Percentiles rank a stretch among this genome's conserved stretches.
Evolutionary conservation across 2,888 invertebrate species (phyloP).

Genomic region (Thalpophila matura): DNA sequence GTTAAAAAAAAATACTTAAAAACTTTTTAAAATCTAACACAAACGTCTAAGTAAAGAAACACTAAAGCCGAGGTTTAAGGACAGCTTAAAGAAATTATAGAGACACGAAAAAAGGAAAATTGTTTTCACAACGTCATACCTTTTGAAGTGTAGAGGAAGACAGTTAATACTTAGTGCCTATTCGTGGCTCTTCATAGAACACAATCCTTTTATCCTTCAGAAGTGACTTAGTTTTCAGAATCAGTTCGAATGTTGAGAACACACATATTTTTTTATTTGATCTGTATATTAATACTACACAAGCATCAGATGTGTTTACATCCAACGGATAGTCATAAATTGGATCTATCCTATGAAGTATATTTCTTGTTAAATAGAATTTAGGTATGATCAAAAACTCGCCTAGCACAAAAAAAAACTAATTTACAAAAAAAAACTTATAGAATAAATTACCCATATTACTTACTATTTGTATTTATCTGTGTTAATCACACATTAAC

Average conservation of each 20-base stretch:
- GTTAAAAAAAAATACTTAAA: slow-evolving; percentile 25
- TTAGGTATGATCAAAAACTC: too few species aligned
- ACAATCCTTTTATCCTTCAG: slow-evolving; percentile 46
- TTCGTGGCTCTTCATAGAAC: slow-evolving; percentile 50
- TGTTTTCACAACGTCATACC: slow-evolving; percentile 50
- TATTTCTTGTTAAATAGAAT: too few species aligned
- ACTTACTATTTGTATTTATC: background rate
- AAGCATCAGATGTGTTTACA: background rate
- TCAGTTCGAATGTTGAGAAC: slow-evolving; percentile 12
- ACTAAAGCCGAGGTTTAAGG: slow-evolving; percentile 23
- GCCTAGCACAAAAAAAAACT: too few species aligned
- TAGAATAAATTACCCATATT: background rate
- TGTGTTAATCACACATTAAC: slow-evolving; percentile 43
- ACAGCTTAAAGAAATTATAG: slow-evolving; percentile 43
- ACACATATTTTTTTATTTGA: slow-evolving; percentile 27
- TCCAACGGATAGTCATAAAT: background rate
- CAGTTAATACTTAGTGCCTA: slow-evolving; percentile 50
- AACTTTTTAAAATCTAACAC: slow-evolving; percentile 30
- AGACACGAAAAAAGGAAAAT: slow-evolving; percentile 39
- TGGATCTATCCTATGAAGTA: background rate
- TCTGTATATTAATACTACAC: slow-evolving; percentile 24
- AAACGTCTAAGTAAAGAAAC: slow-evolving; percentile 26
- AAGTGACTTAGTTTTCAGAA: slow-evolving; percentile 47
- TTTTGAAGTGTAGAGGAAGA: slow-evolving; percentile 52
- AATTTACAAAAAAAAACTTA: background rate